Percentiles rank a stretch among this genome's conserved stretches.
Conservation (phyloP, 2,113 vertebrate genomes). For the Herpetotheres cachinnans region DNA sequence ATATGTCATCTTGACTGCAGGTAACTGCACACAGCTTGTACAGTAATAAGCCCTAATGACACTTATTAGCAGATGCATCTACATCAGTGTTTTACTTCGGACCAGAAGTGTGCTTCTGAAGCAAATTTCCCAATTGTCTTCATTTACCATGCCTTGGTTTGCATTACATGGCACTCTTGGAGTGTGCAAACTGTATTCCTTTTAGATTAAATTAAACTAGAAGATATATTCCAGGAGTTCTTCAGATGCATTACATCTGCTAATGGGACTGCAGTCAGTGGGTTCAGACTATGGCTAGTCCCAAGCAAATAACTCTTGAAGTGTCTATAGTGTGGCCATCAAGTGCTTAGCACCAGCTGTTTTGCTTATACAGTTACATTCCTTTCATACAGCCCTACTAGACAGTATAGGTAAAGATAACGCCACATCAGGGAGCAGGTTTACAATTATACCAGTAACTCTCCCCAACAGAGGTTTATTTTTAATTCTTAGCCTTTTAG, state of each 20-base stretch:
- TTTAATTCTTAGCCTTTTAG: neutral
- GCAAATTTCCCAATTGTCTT: neutral
- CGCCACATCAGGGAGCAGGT: neutral
- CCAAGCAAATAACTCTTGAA: neutral
- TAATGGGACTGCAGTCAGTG: neutral
- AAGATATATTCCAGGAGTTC: neutral
- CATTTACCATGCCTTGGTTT: neutral
- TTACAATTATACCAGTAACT: neutral
- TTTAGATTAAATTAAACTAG: neutral
- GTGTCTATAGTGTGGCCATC: neutral
- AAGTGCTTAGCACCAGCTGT: neutral
- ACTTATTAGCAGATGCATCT: neutral
- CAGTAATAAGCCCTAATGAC: neutral
- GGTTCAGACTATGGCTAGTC: neutral
- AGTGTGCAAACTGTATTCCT: neutral
- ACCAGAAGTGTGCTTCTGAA: neutral
- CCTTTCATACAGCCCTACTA: neutral
- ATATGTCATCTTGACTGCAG: neutral
- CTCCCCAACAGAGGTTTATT: accelerated
- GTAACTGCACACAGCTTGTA: neutral
- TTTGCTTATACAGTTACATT: neutral
- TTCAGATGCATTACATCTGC: neutral
- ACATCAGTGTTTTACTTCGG: neutral
- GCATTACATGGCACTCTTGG: neutral
- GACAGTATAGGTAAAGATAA: neutral